Evolutionary conservation across 2,888 invertebrate species (phyloP), one percentile per base, ranked within the genome.

Genomic region (Andrena chrysosceles): DNA sequence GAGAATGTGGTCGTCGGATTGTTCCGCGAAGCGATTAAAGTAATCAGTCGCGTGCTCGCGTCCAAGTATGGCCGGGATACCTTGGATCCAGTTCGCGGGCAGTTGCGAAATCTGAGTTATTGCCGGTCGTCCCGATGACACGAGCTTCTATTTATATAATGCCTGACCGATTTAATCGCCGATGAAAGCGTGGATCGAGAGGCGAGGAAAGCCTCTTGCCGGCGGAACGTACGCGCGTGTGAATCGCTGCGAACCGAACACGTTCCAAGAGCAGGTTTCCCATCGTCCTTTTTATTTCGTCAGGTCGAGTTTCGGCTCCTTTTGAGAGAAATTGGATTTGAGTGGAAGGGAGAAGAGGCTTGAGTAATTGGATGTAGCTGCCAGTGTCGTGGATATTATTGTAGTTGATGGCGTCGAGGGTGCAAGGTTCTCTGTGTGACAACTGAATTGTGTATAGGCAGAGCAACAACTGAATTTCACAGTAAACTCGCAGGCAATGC

Each of bases 1-100:
- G 83, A 63, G 80, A 86, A 81, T 69, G 77, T 56, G 56, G 56
- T 48, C 64, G 42, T 70, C 73, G 74, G 84, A 86, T 84, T 71
- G 81, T 87, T 86, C 87, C 78, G 66, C 74, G 87, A 86, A 87
- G 69, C 83, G 85, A 87, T 87, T 87, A 87, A 87, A 85, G 87
- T 76, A 85, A 87, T 87, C 84, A 86, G 80, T 76, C 77, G 71
- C 73, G 66, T 86, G 64, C 52, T 68, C 52, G 13, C 49, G 71
- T 63, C 84, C 87, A 48, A 63, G 64, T 87, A 87, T 63, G 87
- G 86, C 16, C 54, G 42, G 33, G 62, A 74, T 63, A 70, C 62
- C 66, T 68, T 66, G 60, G 76, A 84, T 82, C 84, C 78, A 72
- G 85, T 85, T 83, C 23, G 31, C 77, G 76, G 54, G 59, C 75